Evolutionary conservation across 2,113 vertebrate species (phyloP), one percentile per base, ranked within the genome.

Genomic region (Dicrurus megarhynchus): DNA sequence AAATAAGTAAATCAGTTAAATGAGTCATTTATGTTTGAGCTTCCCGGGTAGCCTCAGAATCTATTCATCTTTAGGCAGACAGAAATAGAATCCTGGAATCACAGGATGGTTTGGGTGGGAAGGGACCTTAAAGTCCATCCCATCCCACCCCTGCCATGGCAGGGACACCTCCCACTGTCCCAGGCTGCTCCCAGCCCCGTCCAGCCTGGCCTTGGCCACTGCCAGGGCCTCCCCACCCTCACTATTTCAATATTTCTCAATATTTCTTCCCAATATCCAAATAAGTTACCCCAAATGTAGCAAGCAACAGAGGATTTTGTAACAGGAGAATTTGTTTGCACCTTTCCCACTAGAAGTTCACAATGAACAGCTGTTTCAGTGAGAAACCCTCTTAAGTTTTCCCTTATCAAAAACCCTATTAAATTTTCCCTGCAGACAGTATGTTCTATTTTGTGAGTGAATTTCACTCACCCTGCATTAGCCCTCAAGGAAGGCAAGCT

Each of bases 131-230:
- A 27, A 52, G 8, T 7, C 1, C 47, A 42, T 5, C 47, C 3
- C 1, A 1, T 61, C 0, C 28, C 46, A 26, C 9, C 4, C 44
- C 44, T 60, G 46, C 35, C 57, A 11, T 26, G 57, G 35, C 74
- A 77, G 57, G 35, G 57, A 41, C 46, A 77, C 35, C 35, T 61
- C 3, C 56, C 74, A 39, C 27, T 8, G 4, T 4, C 44, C 44
- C 74, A 76, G 42, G n/a, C 3, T 37, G 56, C 56, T 49, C n/a
- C 74, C 5, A 57, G 53, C 53, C 24, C 71, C 5, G 30, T 73
- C 39, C 70, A 75, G 2, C 73, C 55, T 47, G 55, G 26, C 55
- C n/a, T 49, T 24, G 73, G 73, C 3, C 56, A 76, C 27, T 47
- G 9, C 20, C 73, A 75, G 71, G 71, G 55, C 42, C 71, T 75